Evolutionary conservation across 2,113 vertebrate genomes (phyloP), one percentile per base, ranked within the genome.

Genomic region (Monopterus albus): DNA sequence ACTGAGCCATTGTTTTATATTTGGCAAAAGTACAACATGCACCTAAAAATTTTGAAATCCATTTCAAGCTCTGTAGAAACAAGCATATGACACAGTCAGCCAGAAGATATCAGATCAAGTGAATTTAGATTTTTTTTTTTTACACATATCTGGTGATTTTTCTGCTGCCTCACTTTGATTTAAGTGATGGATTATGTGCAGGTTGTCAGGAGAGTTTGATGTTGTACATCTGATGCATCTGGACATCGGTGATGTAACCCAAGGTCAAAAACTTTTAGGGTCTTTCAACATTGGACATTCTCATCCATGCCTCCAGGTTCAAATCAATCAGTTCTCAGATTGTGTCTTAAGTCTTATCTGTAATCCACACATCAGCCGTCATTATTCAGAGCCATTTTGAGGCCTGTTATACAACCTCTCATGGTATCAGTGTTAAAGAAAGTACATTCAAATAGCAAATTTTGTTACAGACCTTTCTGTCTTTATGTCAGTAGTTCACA

Each of bases 201-300:
- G 40, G 29, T 29, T 56, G 50, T 63, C 58, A 23, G 49, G 9
- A 68, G 18, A 68, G 36, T 53, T 70, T 9, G 72, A 72, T 61
- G 71, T 49, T 46, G n/a, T 39, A 25, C 35, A 49, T 80, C 49
- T 57, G 62, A 70, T 57, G 53, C 15, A n/a, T n/a, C n/a, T n/a
- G n/a, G n/a, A 57, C 55, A 65, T 78, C 70, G 64, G 51, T 13
- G 9, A 36, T 66, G 67, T 72, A 69, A 78, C 60, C 33, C 56
- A 56, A 58, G n/a, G n/a, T n/a, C n/a, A n/a, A n/a, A n/a, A n/a
- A n/a, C n/a, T n/a, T 72, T 78, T 61, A 75, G 43, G 49, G 53
- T 79, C 47, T 57, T 75, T 72, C 51, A 84, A 33, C 72, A 59
- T 81, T 49, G 70, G 59, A 73, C 40, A 42, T 39, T 40, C 38